Base-by-base conservation (phyloP, 2,888 invertebrate species). In the Trachelus troglodyta region DNA sequence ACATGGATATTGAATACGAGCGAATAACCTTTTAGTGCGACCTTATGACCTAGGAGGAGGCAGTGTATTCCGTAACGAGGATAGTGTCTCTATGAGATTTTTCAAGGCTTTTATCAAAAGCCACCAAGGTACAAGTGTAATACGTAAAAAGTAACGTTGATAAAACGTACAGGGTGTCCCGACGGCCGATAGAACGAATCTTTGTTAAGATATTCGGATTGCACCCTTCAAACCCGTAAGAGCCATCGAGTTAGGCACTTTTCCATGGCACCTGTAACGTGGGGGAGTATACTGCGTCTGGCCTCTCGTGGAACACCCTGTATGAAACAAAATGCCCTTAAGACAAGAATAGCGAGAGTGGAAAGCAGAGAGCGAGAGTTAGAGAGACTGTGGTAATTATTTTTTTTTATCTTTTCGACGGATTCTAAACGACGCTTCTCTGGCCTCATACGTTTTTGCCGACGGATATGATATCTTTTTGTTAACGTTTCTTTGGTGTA, bases 261-360 rank as follows among this genome's bases (percentile, higher is more conserved):
- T 79, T 75, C 80, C 78, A 78, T 77, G 81, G 81, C 79, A 79
- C 83, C 81, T 79, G 77, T 77, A 81, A 82, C 79, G 79, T 79
- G 76, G 82, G 74, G 34, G 35, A 78, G 80, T 81, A 81, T 79
- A 79, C 79, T 77, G 80, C 74, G 35, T 80, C 80, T 79, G 80
- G 81, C 83, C 82, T 85, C 83, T 82, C 85, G 84, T 84, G 83
- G 87, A 87, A 88, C 87, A 88, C 86, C 88, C 88, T 87, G 88
- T 83, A 84, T 84, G 79, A 80, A 83, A 86, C 77, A 78, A 40
- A 82, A 81, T 78, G 30, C 74, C 35, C 23, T 74, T 74, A 34
- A 74, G 74, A 74, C 74, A 31, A 34, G 35, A 37, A 35, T 35
- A 74, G n/a, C 37, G 71, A 71, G 33, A 31, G 12, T 33, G 12